phyloP scores from a whole-genome alignment of 2,797 vertebrate genomes.

The Hydrophis major region DNA sequence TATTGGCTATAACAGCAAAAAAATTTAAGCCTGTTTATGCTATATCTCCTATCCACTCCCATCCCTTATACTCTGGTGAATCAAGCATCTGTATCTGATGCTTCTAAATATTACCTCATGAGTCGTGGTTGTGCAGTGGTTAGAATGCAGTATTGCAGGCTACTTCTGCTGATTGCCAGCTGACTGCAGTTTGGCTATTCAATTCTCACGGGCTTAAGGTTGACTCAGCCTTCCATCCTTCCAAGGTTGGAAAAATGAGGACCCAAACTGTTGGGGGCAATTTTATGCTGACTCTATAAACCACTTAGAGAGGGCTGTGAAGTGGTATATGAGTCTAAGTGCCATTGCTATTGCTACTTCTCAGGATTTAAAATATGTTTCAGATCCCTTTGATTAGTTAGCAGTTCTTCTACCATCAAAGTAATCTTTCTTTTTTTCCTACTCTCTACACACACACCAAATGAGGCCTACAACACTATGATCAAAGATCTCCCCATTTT shows the following conservation, averaged over 20 bases:
- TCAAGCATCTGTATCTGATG: neutral
- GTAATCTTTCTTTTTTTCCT: neutral
- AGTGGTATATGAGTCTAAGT: no score
- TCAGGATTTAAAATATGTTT: neutral
- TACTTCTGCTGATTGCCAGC: no score
- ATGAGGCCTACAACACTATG: neutral
- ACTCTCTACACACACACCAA: neutral
- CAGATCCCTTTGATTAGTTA: neutral
- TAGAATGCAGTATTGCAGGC: no score
- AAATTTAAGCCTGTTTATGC: neutral
- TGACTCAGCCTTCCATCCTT: no score
- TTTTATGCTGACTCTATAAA: no score
- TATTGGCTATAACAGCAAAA: neutral
- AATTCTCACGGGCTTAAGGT: no score
- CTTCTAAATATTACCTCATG: neutral
- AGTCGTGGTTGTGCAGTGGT: no score
- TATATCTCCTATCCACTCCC: neutral
- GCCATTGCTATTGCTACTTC: neutral
- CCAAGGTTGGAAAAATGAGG: no score
- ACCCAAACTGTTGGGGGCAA: no score
- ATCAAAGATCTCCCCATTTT: neutral
- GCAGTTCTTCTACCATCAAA: neutral
- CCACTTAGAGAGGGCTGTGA: no score
- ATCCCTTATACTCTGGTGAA: neutral
- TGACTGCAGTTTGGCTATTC: no score